phyloP scores from a whole-genome alignment of 2,113 vertebrate species.

The Chionomys nivalis region DNA sequence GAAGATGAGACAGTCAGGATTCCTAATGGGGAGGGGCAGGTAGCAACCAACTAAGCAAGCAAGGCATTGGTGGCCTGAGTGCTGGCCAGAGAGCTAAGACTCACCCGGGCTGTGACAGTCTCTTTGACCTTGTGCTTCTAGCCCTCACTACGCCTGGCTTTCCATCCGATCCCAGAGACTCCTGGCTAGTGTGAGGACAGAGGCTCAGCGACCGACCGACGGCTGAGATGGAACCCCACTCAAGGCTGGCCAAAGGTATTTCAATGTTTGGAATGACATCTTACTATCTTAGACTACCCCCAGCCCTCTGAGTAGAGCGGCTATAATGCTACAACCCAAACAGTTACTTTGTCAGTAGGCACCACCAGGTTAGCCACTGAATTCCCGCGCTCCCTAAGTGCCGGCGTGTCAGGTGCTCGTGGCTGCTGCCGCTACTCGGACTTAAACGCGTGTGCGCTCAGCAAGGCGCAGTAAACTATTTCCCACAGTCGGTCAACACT shows the following conservation, averaged over 20 bases:
- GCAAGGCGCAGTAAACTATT: neutral
- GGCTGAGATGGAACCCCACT: neutral
- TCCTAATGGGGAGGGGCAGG: neutral
- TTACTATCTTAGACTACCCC: neutral
- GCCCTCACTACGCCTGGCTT: neutral
- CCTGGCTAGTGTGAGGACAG: neutral
- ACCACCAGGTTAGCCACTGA: neutral
- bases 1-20: neutral
- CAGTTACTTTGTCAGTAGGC: neutral
- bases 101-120: neutral
- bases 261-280: neutral
- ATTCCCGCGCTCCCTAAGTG: neutral
- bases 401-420: neutral
- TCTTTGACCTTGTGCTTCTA: constrained; percentile 10
- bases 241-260: neutral
- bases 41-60: neutral
- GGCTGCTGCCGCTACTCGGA: neutral
- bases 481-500: neutral
- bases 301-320: neutral
- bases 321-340: neutral
- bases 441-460: neutral
- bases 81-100: neutral
- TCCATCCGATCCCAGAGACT: neutral
- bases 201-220: neutral
- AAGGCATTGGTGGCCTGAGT: neutral